phyloP scores from a whole-genome alignment of 1,140 invertebrate genomes.

The Neotoxoptera formosana region DNA sequence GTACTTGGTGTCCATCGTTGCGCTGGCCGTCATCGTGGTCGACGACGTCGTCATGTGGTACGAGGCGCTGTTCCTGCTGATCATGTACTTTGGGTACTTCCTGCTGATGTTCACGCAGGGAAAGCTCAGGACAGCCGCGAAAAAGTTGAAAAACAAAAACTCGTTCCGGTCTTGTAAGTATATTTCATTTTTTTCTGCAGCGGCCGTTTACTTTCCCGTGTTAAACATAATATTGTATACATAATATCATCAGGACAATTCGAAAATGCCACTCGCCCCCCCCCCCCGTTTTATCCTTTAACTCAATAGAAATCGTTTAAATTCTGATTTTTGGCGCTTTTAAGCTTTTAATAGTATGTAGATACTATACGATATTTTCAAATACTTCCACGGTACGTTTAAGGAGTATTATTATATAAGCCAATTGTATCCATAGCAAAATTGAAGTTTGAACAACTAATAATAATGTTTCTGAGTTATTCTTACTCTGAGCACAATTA shows the following conservation, averaged over 20 bases:
- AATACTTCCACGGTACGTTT: not conserved
- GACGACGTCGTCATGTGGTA: slow-evolving; percentile 82
- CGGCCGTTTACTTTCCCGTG: not conserved
- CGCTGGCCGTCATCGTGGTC: slow-evolving; percentile 79
- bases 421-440: not conserved
- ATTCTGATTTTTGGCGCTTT: not conserved
- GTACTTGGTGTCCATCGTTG: slow-evolving; percentile 79
- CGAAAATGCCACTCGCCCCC: not conserved
- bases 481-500: not conserved
- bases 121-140: slow-evolving; percentile 64
- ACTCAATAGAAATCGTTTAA: not conserved
- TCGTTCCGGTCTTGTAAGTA: slow-evolving; percentile 59
- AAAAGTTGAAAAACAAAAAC: slow-evolving; percentile 60
- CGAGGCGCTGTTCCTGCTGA: slow-evolving; percentile 74
- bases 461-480: not conserved
- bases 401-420: too few relatives aligned
- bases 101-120: slow-evolving; percentile 69
- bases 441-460: not conserved
- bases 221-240: not conserved
- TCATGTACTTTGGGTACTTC: slow-evolving; percentile 75
- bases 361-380: too few relatives aligned
- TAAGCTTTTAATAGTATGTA: not conserved
- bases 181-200: not conserved
- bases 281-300: not conserved
- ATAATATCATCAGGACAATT: not conserved